A percentile compares a stretch with the other conserved stretches of the same genome.
These are phyloP conservation scores for Andrena hattorfiana DNA, from an alignment of 2,888 invertebrate genomes.

Conservation along the genomic window DNA sequence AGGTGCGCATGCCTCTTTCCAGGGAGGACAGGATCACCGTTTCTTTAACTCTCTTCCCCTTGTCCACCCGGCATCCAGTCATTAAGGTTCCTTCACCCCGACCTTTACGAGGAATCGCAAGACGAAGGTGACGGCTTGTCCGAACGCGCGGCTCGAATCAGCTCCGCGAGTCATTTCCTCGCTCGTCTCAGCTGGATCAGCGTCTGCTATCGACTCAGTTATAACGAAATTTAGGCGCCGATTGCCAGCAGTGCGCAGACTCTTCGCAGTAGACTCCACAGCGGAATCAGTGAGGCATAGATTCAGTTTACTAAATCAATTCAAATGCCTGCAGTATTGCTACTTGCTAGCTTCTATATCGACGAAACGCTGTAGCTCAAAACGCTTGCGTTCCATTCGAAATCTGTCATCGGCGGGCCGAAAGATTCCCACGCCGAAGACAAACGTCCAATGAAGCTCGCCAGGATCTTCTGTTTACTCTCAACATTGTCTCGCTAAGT, in stretches of 20 bases:
- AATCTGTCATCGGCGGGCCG: neutral
- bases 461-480: conserved; percentile 64
- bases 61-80: conserved; percentile 53
- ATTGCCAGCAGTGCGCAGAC: too few species aligned
- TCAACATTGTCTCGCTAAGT: conserved; percentile 72
- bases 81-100: conserved; percentile 72
- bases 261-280: too few species aligned
- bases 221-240: too few species aligned
- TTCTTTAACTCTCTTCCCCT: conserved; percentile 67
- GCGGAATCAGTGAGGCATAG: too few species aligned
- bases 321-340: too few species aligned
- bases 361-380: neutral
- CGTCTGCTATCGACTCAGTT: too few species aligned
- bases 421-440: conserved; percentile 46
- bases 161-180: conserved; percentile 31
- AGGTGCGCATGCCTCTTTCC: conserved; percentile 71
- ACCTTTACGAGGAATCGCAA: conserved; percentile 63
- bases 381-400: neutral
- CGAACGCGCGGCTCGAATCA: conserved; percentile 39
- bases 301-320: too few species aligned
- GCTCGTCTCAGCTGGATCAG: conserved; percentile 13
- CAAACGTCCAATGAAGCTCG: conserved; percentile 11
- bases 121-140: conserved; percentile 49
- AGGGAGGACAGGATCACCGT: conserved; percentile 67
- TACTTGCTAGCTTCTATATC: too few species aligned